These are phyloP conservation scores for Heliothis subflexa DNA, from an alignment of 1,140 invertebrate genomes.

Conservation along the genomic window DNA sequence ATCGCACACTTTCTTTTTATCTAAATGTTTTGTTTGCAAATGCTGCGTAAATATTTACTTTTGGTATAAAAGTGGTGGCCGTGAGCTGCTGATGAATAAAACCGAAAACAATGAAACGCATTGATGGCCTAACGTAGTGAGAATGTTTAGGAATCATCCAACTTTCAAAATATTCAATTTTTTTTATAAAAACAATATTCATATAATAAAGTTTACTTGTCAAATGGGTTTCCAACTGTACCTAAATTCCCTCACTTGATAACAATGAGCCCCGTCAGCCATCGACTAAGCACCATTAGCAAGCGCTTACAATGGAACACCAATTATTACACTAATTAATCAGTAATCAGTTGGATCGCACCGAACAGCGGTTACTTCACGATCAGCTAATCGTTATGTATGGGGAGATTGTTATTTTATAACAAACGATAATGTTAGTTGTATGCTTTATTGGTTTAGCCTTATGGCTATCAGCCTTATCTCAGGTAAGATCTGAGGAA, in stretches of 20 bases:
- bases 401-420: neutral
- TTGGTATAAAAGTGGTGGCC: neutral
- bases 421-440: neutral
- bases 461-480: neutral
- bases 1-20: neutral
- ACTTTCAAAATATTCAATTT: too few relatives aligned
- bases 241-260: too few relatives aligned
- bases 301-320: neutral
- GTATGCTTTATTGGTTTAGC: neutral
- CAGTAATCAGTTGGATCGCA: neutral
- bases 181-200: too few relatives aligned
- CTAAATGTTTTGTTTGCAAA: neutral
- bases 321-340: neutral
- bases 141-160: too few relatives aligned
- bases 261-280: too few relatives aligned
- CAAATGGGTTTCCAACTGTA: too few relatives aligned
- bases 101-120: too few relatives aligned
- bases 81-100: neutral
- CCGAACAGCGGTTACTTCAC: neutral
- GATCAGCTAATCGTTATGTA: slow-evolving; percentile 1
- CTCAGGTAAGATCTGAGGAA: too few relatives aligned
- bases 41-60: slow-evolving; percentile 8
- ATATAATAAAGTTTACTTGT: too few relatives aligned
- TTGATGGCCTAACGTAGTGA: too few relatives aligned
- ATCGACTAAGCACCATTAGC: neutral